These are phyloP conservation scores for Amblyjoppa proteus DNA, from an alignment of 2,888 invertebrate genomes.

Conservation along the genomic window DNA sequence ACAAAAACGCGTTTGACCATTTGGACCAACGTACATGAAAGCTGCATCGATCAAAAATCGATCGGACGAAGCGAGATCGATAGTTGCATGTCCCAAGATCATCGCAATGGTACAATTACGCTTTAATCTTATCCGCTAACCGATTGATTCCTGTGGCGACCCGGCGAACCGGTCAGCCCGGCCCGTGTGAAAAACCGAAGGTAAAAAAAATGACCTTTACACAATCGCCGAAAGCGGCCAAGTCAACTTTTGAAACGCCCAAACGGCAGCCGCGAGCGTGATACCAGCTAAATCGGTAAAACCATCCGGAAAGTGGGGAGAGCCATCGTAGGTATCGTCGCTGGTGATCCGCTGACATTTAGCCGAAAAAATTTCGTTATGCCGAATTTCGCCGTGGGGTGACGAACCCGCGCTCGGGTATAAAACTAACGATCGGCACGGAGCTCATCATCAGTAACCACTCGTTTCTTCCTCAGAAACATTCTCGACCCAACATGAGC, in stretches of 20 bases:
- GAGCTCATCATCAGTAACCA: conserved; percentile 57
- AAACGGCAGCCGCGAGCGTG: not conserved
- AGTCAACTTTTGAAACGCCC: not conserved
- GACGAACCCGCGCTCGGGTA: conserved; percentile 33
- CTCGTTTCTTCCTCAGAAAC: conserved; percentile 37
- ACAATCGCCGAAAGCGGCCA: not conserved
- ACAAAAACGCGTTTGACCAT: not conserved
- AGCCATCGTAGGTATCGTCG: not conserved
- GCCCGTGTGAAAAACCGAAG: not conserved
- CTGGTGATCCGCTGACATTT: conserved; percentile 48
- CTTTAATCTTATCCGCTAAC: not conserved
- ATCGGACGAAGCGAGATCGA: not conserved
- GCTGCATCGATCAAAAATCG: not conserved
- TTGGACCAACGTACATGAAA: not conserved
- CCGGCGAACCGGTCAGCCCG: too few relatives aligned
- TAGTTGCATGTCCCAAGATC: not conserved
- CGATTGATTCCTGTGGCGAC: not conserved
- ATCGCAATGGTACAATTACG: not conserved
- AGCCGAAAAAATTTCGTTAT: conserved; percentile 52
- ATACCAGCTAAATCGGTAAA: not conserved
- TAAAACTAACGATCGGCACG: conserved; percentile 54
- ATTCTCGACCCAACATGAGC: conserved; percentile 49
- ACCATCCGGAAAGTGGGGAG: not conserved
- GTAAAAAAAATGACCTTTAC: conserved; percentile 3
- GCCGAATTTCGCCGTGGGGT: conserved; percentile 27